A percentile compares a stretch with the other conserved stretches of the same genome.
Evolutionary conservation across 2,888 invertebrate species (phyloP).

Genomic region (Catocala sponsa): DNA sequence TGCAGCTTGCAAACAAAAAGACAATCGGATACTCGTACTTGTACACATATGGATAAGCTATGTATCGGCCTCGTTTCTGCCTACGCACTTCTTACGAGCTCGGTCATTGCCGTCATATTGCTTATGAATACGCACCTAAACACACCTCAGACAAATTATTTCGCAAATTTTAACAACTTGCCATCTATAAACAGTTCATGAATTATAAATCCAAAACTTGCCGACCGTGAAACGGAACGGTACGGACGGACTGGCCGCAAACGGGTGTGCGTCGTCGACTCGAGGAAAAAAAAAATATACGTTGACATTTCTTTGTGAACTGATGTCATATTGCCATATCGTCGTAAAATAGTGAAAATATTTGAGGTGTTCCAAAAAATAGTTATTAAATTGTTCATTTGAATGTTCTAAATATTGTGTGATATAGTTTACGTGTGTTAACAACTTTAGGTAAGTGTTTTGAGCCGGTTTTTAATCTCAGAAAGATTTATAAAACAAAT

Average conservation of each 20-base stretch:
- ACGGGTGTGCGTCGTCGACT: slow-evolving; percentile 61
- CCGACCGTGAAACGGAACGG: slow-evolving; percentile 81
- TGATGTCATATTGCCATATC: slow-evolving; percentile 75
- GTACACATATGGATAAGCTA: slow-evolving; percentile 60
- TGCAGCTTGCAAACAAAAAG: slow-evolving; percentile 71
- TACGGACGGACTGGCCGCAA: slow-evolving; percentile 68
- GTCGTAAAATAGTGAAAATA: slow-evolving; percentile 54
- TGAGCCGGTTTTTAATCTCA: slow-evolving; percentile 44
- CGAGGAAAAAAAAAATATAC: slow-evolving; percentile 65
- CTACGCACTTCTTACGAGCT: slow-evolving; percentile 69
- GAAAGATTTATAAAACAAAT: slow-evolving; percentile 27
- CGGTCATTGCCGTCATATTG: slow-evolving; percentile 76
- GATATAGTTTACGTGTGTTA: slow-evolving; percentile 44
- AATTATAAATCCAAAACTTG: slow-evolving; percentile 47
- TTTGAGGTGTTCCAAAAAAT: slow-evolving; percentile 53
- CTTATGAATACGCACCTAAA: slow-evolving; percentile 52
- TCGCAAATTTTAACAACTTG: slow-evolving; percentile 40
- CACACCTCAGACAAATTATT: slow-evolving; percentile 47
- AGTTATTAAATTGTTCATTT: slow-evolving; percentile 34
- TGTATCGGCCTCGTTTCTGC: slow-evolving; percentile 75
- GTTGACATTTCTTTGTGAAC: slow-evolving; percentile 79
- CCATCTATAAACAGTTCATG: slow-evolving; percentile 29
- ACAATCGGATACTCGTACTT: slow-evolving; percentile 60
- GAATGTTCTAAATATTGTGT: slow-evolving; percentile 45
- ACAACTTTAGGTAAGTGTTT: slow-evolving; percentile 55